These are phyloP conservation scores for Tragelaphus scriptus DNA, from an alignment of 2,113 vertebrate species.

Conservation along the genomic window DNA sequence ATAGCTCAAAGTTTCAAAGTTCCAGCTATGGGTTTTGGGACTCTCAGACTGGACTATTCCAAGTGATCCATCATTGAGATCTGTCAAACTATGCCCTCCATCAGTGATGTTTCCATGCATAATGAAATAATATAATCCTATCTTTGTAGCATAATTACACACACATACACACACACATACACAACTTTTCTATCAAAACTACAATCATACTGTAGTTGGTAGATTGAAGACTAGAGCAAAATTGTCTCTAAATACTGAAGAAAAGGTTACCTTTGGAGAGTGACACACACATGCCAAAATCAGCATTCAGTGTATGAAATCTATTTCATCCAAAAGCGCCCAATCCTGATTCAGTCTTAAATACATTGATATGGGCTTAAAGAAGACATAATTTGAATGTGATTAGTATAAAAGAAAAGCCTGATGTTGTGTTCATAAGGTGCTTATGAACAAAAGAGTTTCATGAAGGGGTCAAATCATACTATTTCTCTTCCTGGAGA, in stretches of 20 bases:
- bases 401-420: background rate
- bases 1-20: background rate
- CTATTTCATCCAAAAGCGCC: background rate
- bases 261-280: background rate
- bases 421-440: background rate
- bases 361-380: background rate
- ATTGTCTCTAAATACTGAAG: background rate
- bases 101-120: background rate
- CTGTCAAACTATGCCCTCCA: background rate
- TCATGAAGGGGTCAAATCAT: background rate
- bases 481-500: background rate
- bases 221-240: background rate
- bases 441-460: background rate
- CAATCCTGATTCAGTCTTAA: background rate
- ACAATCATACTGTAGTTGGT: background rate
- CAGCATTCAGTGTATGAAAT: background rate
- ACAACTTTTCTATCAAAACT: background rate
- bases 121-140: constrained; percentile 7
- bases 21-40: background rate
- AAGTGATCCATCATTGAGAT: background rate
- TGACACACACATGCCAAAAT: background rate
- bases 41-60: background rate
- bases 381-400: background rate
- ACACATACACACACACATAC: background rate
- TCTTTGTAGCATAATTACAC: background rate